Evolutionary conservation across 2,888 invertebrate genomes (phyloP), one percentile per base, ranked within the genome.

Genomic region (Nymphalis polychloros): DNA sequence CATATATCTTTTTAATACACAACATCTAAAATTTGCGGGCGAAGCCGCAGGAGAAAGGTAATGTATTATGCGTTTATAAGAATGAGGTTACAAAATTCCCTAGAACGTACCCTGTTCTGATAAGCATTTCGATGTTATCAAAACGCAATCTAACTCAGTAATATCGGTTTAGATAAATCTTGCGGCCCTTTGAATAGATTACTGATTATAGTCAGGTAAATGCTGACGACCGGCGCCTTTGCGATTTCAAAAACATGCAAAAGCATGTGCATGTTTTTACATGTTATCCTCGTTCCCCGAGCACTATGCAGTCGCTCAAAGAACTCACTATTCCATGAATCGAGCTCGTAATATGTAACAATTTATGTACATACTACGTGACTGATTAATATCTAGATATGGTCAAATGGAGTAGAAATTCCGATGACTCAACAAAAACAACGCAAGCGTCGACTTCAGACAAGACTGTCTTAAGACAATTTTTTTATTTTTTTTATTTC

Each of bases 361-460:
- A 75, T 76, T 75, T 73, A 76, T 74, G 70, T 72, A 68, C 67
- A 62, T 70, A 66, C 57, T 70, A 72, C 74, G 77, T 74, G 74
- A 74, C 72, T 64, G 75, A 76, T 76, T 47, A 47, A n/a, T 72
- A 73, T 75, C 73, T 73, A 64, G 70, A 73, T 71, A 73, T 70
- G 68, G 67, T 64, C 68, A 63, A 65, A 70, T 71, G 67, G 64
- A 72, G 62, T 64, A 71, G 68, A 69, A 72, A 72, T 73, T 68
- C 72, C 74, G 48, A 63, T 75, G 74, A 75, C 64, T 73, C 75
- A 74, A 69, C 64, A 47, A 55, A 68, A 60, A 49, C 59, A 55
- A 41, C 53, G 46, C 20, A 57, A 8, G 55, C 49, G 41, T 35
- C 57, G 57, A 63, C 41, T 52, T 1, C 27, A 60, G 59, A 68